Evolutionary conservation across 1,140 invertebrate species (phyloP).

Genomic region (Ceratosolen solmsi): DNA sequence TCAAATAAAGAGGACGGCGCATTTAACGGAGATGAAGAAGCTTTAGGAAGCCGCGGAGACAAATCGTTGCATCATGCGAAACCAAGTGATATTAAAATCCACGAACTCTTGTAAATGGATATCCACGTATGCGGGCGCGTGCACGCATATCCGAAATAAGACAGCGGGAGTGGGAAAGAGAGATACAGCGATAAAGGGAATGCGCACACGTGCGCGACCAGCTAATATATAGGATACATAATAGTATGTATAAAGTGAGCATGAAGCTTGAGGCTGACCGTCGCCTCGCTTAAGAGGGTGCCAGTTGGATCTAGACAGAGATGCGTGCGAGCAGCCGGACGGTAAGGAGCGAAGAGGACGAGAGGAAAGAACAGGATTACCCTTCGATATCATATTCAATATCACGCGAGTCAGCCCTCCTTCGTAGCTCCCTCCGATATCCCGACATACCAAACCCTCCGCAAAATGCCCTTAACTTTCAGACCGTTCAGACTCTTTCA

Average conservation of each 20-base stretch:
- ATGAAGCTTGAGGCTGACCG: constrained; percentile 30
- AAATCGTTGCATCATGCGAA: constrained; percentile 27
- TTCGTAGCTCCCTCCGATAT: neutral
- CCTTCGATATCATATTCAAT: constrained; percentile 39
- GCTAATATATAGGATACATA: constrained; percentile 45
- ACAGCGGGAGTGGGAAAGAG: neutral
- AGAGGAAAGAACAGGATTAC: neutral
- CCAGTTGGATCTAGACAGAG: constrained; percentile 39
- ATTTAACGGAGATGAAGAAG: too few species aligned
- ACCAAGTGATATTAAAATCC: constrained; percentile 29
- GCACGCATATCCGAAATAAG: neutral
- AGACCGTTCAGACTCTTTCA: neutral
- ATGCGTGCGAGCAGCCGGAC: neutral
- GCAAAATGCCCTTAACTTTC: constrained; percentile 40
- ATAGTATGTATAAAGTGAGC: constrained; percentile 28
- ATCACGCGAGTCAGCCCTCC: constrained; percentile 28
- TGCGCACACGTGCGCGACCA: constrained; percentile 23
- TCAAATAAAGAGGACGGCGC: too few species aligned
- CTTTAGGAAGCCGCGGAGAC: too few species aligned
- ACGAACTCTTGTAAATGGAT: constrained; percentile 10
- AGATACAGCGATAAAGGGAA: constrained; percentile 27
- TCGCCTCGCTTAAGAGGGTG: constrained; percentile 45
- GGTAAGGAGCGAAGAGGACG: neutral
- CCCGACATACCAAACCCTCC: constrained; percentile 21
- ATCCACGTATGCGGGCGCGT: neutral